These are phyloP conservation scores for Laticauda laticaudata DNA, from an alignment of 2,113 vertebrate genomes.

Conservation along the genomic window DNA sequence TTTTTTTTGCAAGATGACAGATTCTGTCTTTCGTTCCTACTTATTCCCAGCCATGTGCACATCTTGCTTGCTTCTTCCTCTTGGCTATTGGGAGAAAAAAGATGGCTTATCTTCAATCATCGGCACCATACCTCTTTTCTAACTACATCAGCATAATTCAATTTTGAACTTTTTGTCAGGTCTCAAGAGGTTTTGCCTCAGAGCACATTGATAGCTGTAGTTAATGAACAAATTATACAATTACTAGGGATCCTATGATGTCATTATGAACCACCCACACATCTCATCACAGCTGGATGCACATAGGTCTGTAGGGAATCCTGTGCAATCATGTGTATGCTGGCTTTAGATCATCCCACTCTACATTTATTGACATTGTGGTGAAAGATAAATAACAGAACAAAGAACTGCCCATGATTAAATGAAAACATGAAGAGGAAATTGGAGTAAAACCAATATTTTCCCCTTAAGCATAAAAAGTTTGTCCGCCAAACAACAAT, in stretches of 20 bases:
- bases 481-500: neutral
- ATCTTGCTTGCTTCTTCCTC: neutral
- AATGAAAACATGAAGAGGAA: slow-evolving; percentile 40
- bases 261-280: neutral
- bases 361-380: neutral
- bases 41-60: neutral
- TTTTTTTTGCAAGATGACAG: neutral
- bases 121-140: neutral
- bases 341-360: neutral
- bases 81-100: neutral
- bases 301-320: neutral
- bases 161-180: neutral
- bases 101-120: neutral
- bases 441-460: slow-evolving; percentile 26
- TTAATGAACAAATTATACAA: neutral
- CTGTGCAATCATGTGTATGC: neutral
- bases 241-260: neutral
- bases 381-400: slow-evolving; percentile 27
- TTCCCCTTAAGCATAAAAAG: slow-evolving; percentile 36
- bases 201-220: neutral
- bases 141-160: neutral
- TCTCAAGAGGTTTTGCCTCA: neutral
- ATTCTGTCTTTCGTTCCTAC: neutral
- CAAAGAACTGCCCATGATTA: neutral
- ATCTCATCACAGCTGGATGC: neutral